Base-by-base conservation (phyloP, 2,888 invertebrate genomes). In the Elegia similella region DNA sequence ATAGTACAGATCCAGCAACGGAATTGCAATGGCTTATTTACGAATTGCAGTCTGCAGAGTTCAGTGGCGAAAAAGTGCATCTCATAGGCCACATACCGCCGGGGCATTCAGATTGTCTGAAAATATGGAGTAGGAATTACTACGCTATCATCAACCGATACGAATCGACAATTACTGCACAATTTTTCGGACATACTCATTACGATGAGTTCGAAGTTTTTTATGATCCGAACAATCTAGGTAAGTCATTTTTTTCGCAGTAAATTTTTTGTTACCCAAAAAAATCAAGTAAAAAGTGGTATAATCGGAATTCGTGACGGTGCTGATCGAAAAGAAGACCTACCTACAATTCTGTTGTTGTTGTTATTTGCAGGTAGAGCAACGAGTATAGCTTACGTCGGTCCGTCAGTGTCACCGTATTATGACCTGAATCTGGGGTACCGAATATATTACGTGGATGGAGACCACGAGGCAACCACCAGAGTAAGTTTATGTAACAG, bases 1-100 rank as follows among this genome's bases (percentile, higher is more conserved):
- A 99, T 84, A 98, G 98, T 68, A 98, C 98, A 0, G 99, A 99
- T 87, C 99, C 99, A 0, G 98, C 97, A 0, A 97, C 96, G 0
- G 98, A 99, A 78, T 90, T 99, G 16, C 97, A 97, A 70, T 99
- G 99, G 99, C 93, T 99, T 56, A 97, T 99, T 62, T 96, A 97
- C 70, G 98, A 98, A 79, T 89, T 99, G 10, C 98, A 98, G 77
- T 95, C 96, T 10, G 98, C 99, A 0, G 99, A 99, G 84, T 96
- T 97, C 79, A 97, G 95, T 66, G 96, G 96, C 12, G 98, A 98
- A 82, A 98, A 98, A 83, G 99, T 99, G 10, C 98, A 99, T 75
- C 95, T 99, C n/a, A 96, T 99, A 56, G 98, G 98, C 0, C 99
- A 99, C 79, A 98, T 99, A 70, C 98, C 98, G 0, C 98, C 99